Percentiles rank a stretch among this genome's conserved stretches.
Conservation (phyloP, 2,797 vertebrate species). For the Moxostoma hubbsi region DNA sequence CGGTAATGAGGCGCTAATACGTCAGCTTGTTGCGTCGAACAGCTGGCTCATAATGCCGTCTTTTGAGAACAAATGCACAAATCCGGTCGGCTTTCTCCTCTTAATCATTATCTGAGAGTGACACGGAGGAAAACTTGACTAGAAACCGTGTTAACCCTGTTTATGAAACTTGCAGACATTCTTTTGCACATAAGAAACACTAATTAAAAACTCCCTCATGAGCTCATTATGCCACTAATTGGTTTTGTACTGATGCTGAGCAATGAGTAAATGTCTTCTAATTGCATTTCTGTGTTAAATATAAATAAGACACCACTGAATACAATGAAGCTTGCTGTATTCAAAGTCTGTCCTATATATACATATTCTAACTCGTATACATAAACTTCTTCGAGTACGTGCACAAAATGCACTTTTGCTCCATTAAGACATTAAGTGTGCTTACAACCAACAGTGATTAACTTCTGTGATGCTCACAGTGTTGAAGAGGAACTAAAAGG, state of each 20-base stretch:
- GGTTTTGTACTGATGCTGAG: conserved; percentile 1
- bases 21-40: conserved; percentile 3
- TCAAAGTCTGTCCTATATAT: not conserved
- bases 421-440: too few relatives aligned
- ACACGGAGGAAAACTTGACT: not conserved
- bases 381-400: too few relatives aligned
- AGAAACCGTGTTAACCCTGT: conserved; percentile 2
- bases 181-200: not conserved
- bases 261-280: not conserved
- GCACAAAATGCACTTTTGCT: too few relatives aligned
- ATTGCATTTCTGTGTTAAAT: not conserved
- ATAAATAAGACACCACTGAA: not conserved
- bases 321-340: not conserved
- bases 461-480: too few relatives aligned
- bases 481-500: too few relatives aligned
- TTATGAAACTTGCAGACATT: conserved; percentile 1
- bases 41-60: not conserved
- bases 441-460: too few relatives aligned
- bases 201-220: conserved; percentile 20
- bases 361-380: too few relatives aligned
- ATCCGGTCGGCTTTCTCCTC: not conserved
- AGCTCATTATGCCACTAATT: conserved; percentile 12
- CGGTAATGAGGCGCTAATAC: conserved; percentile 16
- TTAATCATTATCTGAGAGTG: not conserved
- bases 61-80: not conserved